Evolutionary conservation across 2,113 vertebrate genomes (phyloP).

Genomic region (Rhegmatorhina hoffmannsi): DNA sequence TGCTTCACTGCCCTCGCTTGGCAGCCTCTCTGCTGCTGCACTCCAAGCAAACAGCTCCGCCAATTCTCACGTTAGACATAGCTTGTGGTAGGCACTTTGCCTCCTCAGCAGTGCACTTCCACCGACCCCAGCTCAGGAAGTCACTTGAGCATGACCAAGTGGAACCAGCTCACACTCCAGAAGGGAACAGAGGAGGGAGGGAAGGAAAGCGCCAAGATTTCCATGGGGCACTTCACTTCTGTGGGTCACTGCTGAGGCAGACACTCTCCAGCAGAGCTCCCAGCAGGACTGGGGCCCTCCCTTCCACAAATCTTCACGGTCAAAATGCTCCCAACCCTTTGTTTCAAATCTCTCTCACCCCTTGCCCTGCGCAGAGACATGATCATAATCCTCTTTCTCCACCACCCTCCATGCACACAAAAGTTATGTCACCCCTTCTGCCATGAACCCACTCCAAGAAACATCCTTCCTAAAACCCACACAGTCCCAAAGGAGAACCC

Average conservation of each 20-base stretch:
- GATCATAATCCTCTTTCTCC: neutral
- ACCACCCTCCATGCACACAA: neutral
- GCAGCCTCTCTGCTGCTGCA: neutral
- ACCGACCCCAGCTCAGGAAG: slow-evolving; percentile 1
- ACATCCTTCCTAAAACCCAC: neutral
- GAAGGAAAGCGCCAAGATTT: neutral
- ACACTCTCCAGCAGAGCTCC: slow-evolving; percentile 33
- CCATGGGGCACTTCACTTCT: neutral
- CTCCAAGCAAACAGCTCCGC: neutral
- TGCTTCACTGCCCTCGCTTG: neutral
- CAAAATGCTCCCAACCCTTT: slow-evolving; percentile 41
- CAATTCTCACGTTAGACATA: rapidly evolving
- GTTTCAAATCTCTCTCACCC: slow-evolving; percentile 3
- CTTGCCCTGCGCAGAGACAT: neutral
- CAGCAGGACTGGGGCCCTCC: slow-evolving; percentile 21
- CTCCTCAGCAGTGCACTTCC: neutral
- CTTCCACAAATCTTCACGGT: slow-evolving; percentile 21
- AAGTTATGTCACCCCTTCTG: neutral
- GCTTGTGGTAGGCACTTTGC: neutral
- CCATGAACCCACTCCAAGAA: rapidly evolving
- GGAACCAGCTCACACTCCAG: slow-evolving; percentile 11
- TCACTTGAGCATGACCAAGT: slow-evolving; percentile 46
- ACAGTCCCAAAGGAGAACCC: rapidly evolving
- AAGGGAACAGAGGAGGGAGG: neutral
- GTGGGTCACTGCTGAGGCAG: slow-evolving; percentile 44